A percentile compares a stretch with the other conserved stretches of the same genome.
These are phyloP conservation scores for Eledona agricola DNA, from an alignment of 2,888 invertebrate genomes.

Conservation along the genomic window DNA sequence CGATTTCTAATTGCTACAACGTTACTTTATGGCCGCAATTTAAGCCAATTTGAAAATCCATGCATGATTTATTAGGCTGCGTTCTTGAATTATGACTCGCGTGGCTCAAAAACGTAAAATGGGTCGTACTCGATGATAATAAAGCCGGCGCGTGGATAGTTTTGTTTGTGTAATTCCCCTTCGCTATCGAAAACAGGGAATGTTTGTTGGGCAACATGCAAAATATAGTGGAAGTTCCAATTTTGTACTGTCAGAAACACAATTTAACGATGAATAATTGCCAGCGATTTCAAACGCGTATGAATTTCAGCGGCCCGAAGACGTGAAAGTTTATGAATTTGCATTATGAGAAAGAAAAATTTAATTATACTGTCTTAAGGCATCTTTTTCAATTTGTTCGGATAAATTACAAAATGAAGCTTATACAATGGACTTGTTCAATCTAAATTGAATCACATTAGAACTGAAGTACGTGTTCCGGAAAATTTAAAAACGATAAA, in stretches of 20 bases:
- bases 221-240: conserved; percentile 30
- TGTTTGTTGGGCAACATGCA: conserved; percentile 18
- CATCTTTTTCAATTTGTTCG: too few species aligned
- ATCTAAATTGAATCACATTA: too few species aligned
- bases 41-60: conserved; percentile 9
- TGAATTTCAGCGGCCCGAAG: too few species aligned
- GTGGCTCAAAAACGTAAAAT: conserved; percentile 3
- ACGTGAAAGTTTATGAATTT: conserved; percentile 17
- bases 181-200: conserved; percentile 18
- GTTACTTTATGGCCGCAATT: conserved; percentile 2
- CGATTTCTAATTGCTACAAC: conserved; percentile 17
- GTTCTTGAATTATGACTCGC: not conserved
- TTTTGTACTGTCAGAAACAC: conserved; percentile 29
- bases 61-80: not conserved
- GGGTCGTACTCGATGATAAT: conserved; percentile 11
- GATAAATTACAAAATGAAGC: too few species aligned
- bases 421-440: too few species aligned
- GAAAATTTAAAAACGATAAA: too few species aligned
- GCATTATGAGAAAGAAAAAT: too few species aligned
- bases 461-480: too few species aligned
- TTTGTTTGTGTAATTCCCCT: conserved; percentile 2
- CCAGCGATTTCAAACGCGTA: too few species aligned
- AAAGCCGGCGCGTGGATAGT: conserved; percentile 19
- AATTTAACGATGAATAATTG: conserved; percentile 30
- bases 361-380: too few species aligned